phyloP scores from a whole-genome alignment of 2,113 vertebrate species.

The Falco punctatus region DNA sequence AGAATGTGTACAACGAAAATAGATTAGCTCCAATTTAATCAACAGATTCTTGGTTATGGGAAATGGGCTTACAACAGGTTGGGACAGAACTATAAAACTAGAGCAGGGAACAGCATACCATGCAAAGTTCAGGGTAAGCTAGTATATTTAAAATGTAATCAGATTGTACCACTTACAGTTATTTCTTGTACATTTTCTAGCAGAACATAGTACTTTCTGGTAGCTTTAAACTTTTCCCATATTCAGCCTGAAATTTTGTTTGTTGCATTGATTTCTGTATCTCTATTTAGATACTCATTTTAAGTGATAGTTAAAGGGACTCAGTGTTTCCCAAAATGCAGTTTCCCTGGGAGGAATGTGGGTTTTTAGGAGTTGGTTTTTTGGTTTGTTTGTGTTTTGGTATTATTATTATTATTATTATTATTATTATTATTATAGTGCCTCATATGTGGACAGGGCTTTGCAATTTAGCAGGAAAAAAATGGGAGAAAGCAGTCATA shows the following conservation, averaged over 20 bases:
- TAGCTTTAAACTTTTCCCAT: background rate
- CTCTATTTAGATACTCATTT: background rate
- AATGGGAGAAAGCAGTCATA: background rate
- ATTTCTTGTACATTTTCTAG: background rate
- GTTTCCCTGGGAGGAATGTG: background rate
- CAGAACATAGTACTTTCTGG: background rate
- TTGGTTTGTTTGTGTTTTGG: too few species aligned
- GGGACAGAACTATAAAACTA: background rate
- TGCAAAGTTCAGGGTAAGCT: background rate
- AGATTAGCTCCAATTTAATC: conserved; percentile 45
- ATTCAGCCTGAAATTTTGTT: background rate
- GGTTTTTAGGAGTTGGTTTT: background rate
- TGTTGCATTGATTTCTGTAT: background rate
- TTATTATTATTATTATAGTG: too few species aligned
- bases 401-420: too few species aligned
- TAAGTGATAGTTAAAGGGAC: background rate
- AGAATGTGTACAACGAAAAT: conserved; percentile 29
- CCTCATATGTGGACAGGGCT: background rate
- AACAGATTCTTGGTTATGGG: conserved; percentile 1
- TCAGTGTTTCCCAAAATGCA: background rate
- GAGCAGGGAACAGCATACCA: background rate
- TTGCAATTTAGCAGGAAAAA: background rate
- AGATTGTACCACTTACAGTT: conserved; percentile 5
- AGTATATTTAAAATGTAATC: conserved; percentile 22
- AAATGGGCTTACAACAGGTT: conserved; percentile 18